These are phyloP conservation scores for Drepanosiphum platanoidis DNA, from an alignment of 2,888 invertebrate genomes.

Conservation along the genomic window DNA sequence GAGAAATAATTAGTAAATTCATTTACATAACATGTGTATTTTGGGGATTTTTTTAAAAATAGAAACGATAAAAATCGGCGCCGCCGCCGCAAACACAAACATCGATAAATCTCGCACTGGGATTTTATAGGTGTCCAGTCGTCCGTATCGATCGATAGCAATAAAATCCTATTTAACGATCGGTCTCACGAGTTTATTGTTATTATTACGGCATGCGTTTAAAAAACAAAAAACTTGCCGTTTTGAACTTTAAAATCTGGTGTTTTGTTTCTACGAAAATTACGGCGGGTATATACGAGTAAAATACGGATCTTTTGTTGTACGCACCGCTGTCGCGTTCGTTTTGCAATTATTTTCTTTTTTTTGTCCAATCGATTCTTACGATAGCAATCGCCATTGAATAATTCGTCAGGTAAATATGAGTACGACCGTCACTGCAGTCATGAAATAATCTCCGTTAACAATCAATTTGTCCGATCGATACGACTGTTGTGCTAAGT, in stretches of 20 bases:
- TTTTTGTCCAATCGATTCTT: slow-evolving; percentile 10
- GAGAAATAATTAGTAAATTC: slow-evolving; percentile 27
- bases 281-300: too few relatives aligned
- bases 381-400: slow-evolving; percentile 31
- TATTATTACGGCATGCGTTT: too few relatives aligned
- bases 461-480: slow-evolving; percentile 52
- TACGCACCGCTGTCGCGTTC: slow-evolving; percentile 10
- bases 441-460: slow-evolving; percentile 29
- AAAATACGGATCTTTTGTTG: neutral
- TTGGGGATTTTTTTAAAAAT: neutral
- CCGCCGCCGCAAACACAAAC: neutral
- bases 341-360: slow-evolving; percentile 28
- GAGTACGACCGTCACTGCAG: neutral
- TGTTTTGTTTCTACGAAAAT: neutral
- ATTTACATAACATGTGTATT: slow-evolving; percentile 28
- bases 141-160: neutral
- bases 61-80: neutral
- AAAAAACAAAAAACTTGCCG: neutral
- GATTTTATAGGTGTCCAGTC: neutral
- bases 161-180: neutral
- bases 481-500: slow-evolving; percentile 36
- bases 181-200: neutral
- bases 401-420: slow-evolving; percentile 36
- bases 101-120: too few relatives aligned
- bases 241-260: too few relatives aligned